Conservation (phyloP, 2,797 vertebrate species). For the Saxicola maurus region DNA sequence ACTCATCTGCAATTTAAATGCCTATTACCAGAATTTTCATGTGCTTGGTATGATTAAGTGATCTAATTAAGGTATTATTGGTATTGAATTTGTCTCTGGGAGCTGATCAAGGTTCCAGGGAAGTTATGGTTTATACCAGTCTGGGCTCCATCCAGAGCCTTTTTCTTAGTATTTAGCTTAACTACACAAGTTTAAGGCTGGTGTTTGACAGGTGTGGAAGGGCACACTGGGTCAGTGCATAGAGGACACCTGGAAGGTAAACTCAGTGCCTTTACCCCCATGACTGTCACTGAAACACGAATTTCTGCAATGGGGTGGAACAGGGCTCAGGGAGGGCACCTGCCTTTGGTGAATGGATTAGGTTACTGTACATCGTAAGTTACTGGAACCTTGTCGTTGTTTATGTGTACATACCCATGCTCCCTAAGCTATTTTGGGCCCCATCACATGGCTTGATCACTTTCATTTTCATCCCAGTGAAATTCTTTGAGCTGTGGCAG, state of each 20-base stretch:
- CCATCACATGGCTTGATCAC: background rate
- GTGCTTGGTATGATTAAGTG: background rate
- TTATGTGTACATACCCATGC: background rate
- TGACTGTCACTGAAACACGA: rapidly evolving
- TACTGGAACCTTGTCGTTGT: background rate
- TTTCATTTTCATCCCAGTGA: background rate
- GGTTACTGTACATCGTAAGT: background rate
- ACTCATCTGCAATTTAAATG: constrained; percentile 29
- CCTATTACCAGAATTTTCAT: background rate
- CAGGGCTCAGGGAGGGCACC: background rate
- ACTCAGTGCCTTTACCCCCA: background rate
- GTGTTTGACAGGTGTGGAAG: background rate
- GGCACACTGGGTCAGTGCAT: background rate
- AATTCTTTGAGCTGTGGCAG: background rate
- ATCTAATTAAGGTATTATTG: background rate
- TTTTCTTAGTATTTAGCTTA: background rate
- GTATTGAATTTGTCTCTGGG: background rate
- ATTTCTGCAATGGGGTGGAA: rapidly evolving
- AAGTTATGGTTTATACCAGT: no score
- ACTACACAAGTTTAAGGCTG: rapidly evolving
- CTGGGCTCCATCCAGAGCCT: background rate
- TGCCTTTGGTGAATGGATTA: background rate
- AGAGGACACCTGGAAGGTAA: background rate
- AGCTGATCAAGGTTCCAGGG: background rate
- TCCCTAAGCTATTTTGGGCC: background rate